Evolutionary conservation across 2,113 vertebrate genomes (phyloP), one percentile per base, ranked within the genome.

Genomic region (Plecotus auritus): DNA sequence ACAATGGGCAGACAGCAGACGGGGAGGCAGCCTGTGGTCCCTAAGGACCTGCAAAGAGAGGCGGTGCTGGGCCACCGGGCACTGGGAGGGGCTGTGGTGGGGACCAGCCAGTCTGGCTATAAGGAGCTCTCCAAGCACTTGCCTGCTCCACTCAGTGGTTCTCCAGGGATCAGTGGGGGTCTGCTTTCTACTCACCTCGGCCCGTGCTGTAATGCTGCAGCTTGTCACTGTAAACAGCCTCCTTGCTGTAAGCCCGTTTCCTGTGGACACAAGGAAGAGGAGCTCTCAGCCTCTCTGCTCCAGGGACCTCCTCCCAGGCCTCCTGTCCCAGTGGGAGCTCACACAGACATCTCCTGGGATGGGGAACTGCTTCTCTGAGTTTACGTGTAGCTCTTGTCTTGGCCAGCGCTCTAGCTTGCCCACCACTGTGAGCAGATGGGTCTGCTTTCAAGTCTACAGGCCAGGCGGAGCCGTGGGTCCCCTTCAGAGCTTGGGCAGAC

Each of bases 181-280:
- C 7, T n/a, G 1, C 66, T 37, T 72, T 37, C 54, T 12, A 96
- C 99, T 99, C 97, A 99, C 99, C 99, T 99, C 99, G 97, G 88
- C 99, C 99, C 0, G 99, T 99, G 98, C 99, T 99, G 98, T 99
- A 99, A 97, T 99, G 99, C 97, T 99, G 99, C 28, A 99, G 95
- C 88, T 99, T 99, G 76, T 99, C 99, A 2, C 99, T 99, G 98
- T 99, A 99, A 64, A 99, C 99, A 0, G 99, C 99, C 96, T 99
- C 99, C 98, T 99, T 99, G 98, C 98, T 99, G 97, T 99, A 99
- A 11, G 99, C 99, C 0, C 99, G 98, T 98, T 99, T 99, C 98
- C 99, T 99, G 97, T 26, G 67, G 69, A 94, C 70, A 94, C 30
- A 88, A 97, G 98, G 73, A 69, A 95, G 85, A 95, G 37, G 92